Conservation (phyloP, 2,797 vertebrate species). For the Harpagifer antarcticus region DNA sequence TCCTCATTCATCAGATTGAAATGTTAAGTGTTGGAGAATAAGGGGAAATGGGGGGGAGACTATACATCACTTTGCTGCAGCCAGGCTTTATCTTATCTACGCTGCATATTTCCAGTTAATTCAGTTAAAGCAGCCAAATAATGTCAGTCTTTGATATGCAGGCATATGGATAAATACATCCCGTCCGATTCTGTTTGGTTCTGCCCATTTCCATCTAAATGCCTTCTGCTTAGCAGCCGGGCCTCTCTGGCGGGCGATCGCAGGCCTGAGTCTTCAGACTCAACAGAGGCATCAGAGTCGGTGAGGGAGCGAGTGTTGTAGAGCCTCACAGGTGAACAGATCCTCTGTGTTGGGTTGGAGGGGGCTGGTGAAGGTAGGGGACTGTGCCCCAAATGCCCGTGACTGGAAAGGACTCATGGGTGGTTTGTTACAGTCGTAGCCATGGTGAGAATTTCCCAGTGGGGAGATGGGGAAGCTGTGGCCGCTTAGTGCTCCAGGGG, state of each 20-base stretch:
- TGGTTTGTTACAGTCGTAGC: slow-evolving; percentile 78
- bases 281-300: slow-evolving; percentile 95
- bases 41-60: slow-evolving; percentile 80
- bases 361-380: slow-evolving; percentile 86
- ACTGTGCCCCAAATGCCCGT: slow-evolving; percentile 79
- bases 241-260: slow-evolving; percentile 85
- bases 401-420: slow-evolving; percentile 80
- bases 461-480: slow-evolving; percentile 87
- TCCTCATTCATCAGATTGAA: slow-evolving; percentile 42
- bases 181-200: slow-evolving; percentile 55
- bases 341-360: slow-evolving; percentile 82
- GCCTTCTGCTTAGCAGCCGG: slow-evolving; percentile 54
- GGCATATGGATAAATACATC: slow-evolving; percentile 42
- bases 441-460: slow-evolving; percentile 62
- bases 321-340: slow-evolving; percentile 83
- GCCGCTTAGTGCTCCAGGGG: slow-evolving; percentile 79
- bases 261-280: slow-evolving; percentile 96
- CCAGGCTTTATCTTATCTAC: not conserved
- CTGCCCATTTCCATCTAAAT: slow-evolving; percentile 64
- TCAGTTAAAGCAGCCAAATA: slow-evolving; percentile 29
- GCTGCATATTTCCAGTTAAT: slow-evolving; percentile 26
- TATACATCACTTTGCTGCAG: slow-evolving; percentile 22
- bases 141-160: slow-evolving; percentile 8
- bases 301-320: slow-evolving; percentile 94
- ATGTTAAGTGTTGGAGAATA: slow-evolving; percentile 75